A percentile compares a stretch with the other conserved stretches of the same genome.
Conservation (phyloP, 2,888 invertebrate genomes). For the Macaria liturata region DNA sequence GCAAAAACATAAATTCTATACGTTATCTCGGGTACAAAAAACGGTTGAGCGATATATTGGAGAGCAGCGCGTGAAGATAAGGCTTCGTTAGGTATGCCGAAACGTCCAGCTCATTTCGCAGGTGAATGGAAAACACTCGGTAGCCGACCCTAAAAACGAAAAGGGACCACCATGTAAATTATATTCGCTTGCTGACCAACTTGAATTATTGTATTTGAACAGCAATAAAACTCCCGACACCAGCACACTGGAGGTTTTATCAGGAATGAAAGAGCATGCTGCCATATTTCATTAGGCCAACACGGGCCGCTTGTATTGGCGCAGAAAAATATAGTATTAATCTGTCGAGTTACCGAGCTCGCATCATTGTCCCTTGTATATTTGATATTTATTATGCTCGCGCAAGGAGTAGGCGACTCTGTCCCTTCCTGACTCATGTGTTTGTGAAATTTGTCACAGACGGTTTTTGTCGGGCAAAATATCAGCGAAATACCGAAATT, state of each 20-base stretch:
- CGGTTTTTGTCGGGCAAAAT: conserved; percentile 41
- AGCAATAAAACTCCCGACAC: conserved; percentile 70
- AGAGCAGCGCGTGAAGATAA: conserved; percentile 44
- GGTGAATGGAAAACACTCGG: conserved; percentile 59
- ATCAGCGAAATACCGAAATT: conserved; percentile 31
- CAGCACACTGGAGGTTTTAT: conserved; percentile 67
- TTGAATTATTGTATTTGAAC: conserved; percentile 71
- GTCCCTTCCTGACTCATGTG: conserved; percentile 51
- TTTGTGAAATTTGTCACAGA: conserved; percentile 55
- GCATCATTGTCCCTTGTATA: conserved; percentile 65
- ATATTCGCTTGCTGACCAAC: conserved; percentile 64
- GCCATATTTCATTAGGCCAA: conserved; percentile 77
- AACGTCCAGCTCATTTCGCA: conserved; percentile 39
- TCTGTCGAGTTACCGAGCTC: conserved; percentile 66
- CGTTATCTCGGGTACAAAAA: conserved; percentile 38
- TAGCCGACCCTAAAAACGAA: conserved; percentile 61
- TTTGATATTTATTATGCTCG: conserved; percentile 62
- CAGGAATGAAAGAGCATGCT: conserved; percentile 70
- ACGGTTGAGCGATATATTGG: conserved; percentile 39
- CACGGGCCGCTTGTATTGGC: conserved; percentile 61
- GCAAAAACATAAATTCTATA: conserved; percentile 27
- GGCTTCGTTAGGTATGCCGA: conserved; percentile 39
- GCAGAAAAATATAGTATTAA: conserved; percentile 77
- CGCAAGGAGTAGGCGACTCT: conserved; percentile 55
- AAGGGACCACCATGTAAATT: conserved; percentile 76